Evolutionary conservation across 2,797 vertebrate species (phyloP), one percentile per base, ranked within the genome.

Genomic region (Amphiprion clarkii): DNA sequence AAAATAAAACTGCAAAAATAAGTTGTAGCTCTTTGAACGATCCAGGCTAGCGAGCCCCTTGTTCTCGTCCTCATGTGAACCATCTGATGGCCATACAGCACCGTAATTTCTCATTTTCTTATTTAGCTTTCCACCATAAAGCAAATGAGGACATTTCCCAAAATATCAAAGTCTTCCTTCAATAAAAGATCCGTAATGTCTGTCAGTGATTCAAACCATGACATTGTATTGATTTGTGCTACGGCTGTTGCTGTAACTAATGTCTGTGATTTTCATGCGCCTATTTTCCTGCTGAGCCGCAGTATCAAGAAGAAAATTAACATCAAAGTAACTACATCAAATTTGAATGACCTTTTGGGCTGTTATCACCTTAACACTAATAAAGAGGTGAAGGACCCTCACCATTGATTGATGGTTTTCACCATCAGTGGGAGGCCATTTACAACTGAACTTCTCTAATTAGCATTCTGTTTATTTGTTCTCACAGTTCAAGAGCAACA

Each of bases 381-480:
- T 82, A 76, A 83, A 83, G 29, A 80, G 67, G 80, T 39, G 64
- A 73, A 59, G 57, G 60, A 54, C 27, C 40, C 55, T 71, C 17
- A 21, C 39, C 33, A 55, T 31, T 81, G 74, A 89, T 73, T 78
- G 73, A 48, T 72, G 57, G 76, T 80, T 88, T 86, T 83, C 61
- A 79, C 71, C 27, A 63, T 74, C 81, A 85, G 81, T 39, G 62
- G 85, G 85, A 81, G 74, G 59, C 40, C 74, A 78, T 82, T 92
- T 86, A 87, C 81, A 89, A 67, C 76, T 89, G 60, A 78, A 78
- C 74, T 71, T 85, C 58, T 77, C 71, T 58, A 63, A 84, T 91
- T 91, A 92, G 78, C 76, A 82, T 88, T 76, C 10, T 73, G 67
- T 89, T 87, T 86, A 79, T 92, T 89, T 87, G 70, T 81, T 79